Conservation (phyloP, 2,888 invertebrate genomes). For the Conistra vaccinii region DNA sequence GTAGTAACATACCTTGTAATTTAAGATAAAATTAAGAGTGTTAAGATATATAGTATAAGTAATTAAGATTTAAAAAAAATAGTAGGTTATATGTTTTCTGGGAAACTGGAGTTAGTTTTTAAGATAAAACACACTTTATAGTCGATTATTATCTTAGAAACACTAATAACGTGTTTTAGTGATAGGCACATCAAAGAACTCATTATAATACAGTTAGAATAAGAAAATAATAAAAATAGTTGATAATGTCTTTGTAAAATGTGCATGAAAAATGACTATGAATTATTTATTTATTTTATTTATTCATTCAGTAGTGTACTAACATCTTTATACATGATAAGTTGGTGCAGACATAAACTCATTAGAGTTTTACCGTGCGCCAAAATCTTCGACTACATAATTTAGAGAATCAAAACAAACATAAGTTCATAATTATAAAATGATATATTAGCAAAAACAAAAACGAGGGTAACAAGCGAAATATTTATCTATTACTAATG, state of each 20-base stretch:
- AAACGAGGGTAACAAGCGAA: too few species aligned
- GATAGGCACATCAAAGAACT: neutral
- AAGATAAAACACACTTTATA: neutral
- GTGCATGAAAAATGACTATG: too few species aligned
- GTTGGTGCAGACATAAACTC: too few species aligned
- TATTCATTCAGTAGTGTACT: too few species aligned
- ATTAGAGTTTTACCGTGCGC: too few species aligned
- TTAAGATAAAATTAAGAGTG: neutral
- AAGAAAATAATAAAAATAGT: slow-evolving; percentile 4
- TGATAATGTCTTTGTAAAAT: slow-evolving; percentile 29
- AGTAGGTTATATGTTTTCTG: neutral
- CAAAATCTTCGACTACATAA: too few species aligned
- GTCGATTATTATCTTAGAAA: slow-evolving; percentile 22
- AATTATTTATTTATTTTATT: too few species aligned
- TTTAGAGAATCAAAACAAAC: too few species aligned
- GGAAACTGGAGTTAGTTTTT: neutral
- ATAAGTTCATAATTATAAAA: too few species aligned
- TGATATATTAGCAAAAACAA: too few species aligned
- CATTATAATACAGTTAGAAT: neutral
- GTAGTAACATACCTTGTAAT: neutral
- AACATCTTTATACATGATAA: too few species aligned
- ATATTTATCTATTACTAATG: too few species aligned
- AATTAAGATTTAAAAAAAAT: neutral
- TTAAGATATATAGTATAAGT: neutral
- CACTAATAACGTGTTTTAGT: slow-evolving; percentile 3